Evolutionary conservation across 2,888 invertebrate genomes (phyloP).

Genomic region (Lepidocyrtinus sp.): DNA sequence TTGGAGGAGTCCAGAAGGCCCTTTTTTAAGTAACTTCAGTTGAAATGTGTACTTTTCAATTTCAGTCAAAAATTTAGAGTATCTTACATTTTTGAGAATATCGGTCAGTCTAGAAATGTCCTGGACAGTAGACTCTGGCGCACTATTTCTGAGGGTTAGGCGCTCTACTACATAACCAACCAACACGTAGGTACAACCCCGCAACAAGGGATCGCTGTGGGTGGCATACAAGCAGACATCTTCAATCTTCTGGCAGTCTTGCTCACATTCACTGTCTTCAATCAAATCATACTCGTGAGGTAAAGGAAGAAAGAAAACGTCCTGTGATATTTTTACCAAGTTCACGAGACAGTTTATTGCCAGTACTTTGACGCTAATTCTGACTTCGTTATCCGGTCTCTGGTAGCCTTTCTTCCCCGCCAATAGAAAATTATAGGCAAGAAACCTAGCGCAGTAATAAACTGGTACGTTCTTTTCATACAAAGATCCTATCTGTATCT

Average conservation of each 20-base stretch:
- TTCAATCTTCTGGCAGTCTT: slow-evolving; percentile 77
- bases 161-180: slow-evolving; percentile 74
- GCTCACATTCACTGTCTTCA: slow-evolving; percentile 49
- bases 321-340: slow-evolving; percentile 82
- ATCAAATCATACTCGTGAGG: slow-evolving; percentile 71
- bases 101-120: slow-evolving; percentile 72
- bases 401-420: slow-evolving; percentile 76
- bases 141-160: not conserved
- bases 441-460: slow-evolving; percentile 81
- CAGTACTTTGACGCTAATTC: slow-evolving; percentile 93
- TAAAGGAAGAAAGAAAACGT: slow-evolving; percentile 78
- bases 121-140: slow-evolving; percentile 74
- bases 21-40: slow-evolving; percentile 72
- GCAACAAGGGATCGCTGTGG: slow-evolving; percentile 87
- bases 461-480: slow-evolving; percentile 80
- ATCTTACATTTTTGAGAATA: slow-evolving; percentile 76
- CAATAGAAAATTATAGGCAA: slow-evolving; percentile 83
- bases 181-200: slow-evolving; percentile 81
- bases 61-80: no score
- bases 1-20: slow-evolving; percentile 76
- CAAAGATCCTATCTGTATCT: slow-evolving; percentile 80
- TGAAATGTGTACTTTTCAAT: not conserved
- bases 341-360: slow-evolving; percentile 86
- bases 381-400: slow-evolving; percentile 82
- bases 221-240: slow-evolving; percentile 81